These are phyloP conservation scores for Brachirus orientalis DNA, from an alignment of 2,113 vertebrate genomes.

Conservation along the genomic window DNA sequence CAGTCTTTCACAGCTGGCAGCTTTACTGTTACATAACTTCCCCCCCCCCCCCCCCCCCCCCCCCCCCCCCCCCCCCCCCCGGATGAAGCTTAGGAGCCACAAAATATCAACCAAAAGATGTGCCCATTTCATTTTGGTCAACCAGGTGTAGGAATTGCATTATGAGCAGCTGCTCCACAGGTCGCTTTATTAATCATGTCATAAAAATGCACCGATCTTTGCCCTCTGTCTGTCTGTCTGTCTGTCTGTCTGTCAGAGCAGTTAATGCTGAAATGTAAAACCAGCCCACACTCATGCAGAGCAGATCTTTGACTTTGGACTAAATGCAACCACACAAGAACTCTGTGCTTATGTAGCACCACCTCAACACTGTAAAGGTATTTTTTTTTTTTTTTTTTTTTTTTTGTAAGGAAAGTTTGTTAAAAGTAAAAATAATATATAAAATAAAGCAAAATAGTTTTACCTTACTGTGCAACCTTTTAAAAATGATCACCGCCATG, in stretches of 20 bases:
- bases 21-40: neutral
- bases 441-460: no score
- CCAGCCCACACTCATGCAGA: conserved; percentile 19
- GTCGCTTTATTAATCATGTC: conserved; percentile 7
- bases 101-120: neutral
- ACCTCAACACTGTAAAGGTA: no score
- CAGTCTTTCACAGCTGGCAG: neutral
- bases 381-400: neutral
- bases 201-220: conserved; percentile 28
- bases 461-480: no score
- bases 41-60: no score
- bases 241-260: neutral
- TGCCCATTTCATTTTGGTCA: neutral
- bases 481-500: no score
- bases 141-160: neutral
- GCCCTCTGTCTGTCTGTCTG: conserved; percentile 14
- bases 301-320: neutral
- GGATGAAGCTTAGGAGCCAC: conserved; percentile 14
- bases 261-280: conserved; percentile 10
- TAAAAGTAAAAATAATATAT: no score
- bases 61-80: no score
- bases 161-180: neutral
- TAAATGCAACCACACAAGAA: conserved; percentile 11
- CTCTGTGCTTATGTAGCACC: neutral
- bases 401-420: no score